Conservation (phyloP, 35 echinoderm and acorn worm species). For the Apostichopus californicus region DNA sequence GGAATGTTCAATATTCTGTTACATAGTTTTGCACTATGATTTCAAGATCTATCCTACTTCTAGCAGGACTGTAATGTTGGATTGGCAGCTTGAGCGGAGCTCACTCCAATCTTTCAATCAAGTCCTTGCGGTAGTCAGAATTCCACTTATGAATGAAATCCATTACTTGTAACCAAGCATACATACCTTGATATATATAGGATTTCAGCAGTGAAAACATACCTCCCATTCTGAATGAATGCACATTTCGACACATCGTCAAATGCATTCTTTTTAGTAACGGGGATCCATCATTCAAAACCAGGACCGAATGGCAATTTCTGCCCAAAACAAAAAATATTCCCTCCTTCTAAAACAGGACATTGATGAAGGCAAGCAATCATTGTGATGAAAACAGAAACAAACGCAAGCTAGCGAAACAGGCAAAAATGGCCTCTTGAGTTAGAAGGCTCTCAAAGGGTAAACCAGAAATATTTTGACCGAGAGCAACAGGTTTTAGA, state of each 20-base stretch:
- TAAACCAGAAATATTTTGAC: neutral
- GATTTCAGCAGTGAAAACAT: too few species aligned
- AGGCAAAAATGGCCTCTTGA: constrained; percentile 1
- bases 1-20: too few species aligned
- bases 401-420: neutral
- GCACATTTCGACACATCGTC: neutral
- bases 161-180: neutral
- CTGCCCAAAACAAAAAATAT: too few species aligned
- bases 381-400: neutral
- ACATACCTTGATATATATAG: too few species aligned
- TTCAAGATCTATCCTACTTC: too few species aligned
- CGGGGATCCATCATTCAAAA: too few species aligned
- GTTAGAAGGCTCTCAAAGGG: neutral
- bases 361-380: neutral
- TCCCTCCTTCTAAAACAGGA: neutral
- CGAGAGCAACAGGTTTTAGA: neutral
- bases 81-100: too few species aligned
- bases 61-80: too few species aligned
- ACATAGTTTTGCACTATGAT: too few species aligned
- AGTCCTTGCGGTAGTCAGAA: too few species aligned
- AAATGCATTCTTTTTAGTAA: neutral
- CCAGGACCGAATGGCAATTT: neutral
- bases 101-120: too few species aligned
- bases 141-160: neutral
- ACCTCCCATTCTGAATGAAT: too few species aligned